Conservation (phyloP, 92 coral and sea anemone genomes). For the Micromussa lordhowensis region DNA sequence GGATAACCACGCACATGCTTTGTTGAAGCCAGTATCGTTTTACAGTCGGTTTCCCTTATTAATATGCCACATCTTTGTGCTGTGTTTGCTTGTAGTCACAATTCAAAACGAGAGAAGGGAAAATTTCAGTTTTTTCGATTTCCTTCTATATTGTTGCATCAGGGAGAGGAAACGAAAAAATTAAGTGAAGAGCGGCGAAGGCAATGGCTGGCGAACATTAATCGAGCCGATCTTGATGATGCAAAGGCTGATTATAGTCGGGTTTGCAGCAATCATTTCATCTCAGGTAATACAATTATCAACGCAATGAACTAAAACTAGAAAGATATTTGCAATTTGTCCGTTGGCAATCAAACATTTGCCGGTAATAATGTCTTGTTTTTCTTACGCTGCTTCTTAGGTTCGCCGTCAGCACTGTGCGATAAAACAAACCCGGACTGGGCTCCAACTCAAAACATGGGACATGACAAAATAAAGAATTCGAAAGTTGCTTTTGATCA, state of each 20-base stretch:
- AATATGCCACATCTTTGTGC: slow-evolving; percentile 55
- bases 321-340: neutral
- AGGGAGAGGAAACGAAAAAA: slow-evolving; percentile 46
- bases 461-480: slow-evolving; percentile 37
- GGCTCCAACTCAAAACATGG: neutral
- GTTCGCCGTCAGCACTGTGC: neutral
- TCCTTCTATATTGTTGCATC: slow-evolving; percentile 51
- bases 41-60: neutral
- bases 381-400: neutral
- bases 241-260: slow-evolving; percentile 61
- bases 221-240: slow-evolving; percentile 53
- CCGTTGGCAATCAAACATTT: slow-evolving; percentile 31
- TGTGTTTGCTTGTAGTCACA: slow-evolving; percentile 53
- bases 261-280: neutral
- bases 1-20: slow-evolving; percentile 23
- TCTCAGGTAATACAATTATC: slow-evolving; percentile 28
- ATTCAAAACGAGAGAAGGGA: slow-evolving; percentile 42
- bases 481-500: slow-evolving; percentile 11
- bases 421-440: neutral
- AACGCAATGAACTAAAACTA: too few species aligned
- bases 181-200: slow-evolving; percentile 47
- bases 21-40: slow-evolving; percentile 3
- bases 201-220: slow-evolving; percentile 61
- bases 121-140: slow-evolving; percentile 43
- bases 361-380: slow-evolving; percentile 20